Base-by-base conservation (phyloP, 2,888 invertebrate species). In the Tenthredo mesomela region DNA sequence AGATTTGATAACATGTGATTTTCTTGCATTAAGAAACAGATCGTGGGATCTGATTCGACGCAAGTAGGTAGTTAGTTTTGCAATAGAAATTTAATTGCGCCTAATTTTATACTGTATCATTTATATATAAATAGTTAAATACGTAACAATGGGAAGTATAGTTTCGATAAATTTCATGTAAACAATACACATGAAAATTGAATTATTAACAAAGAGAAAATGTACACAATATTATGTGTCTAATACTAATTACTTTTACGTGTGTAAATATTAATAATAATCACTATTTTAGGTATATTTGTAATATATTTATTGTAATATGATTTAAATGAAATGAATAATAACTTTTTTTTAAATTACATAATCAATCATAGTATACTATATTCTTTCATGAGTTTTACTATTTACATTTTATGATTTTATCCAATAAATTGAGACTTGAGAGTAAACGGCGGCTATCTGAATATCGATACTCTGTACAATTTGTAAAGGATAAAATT, bases 281-380 rank as follows among this genome's bases (percentile, higher is more conserved):
- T 70, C 37, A 70, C 37, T 37, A 70, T n/a, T 7, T 3, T 61
- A n/a, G 2, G 61, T 7, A 54, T 25, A 25, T 61, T 61, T 25
- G 61, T 61, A 61, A 61, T 61, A 61, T 70, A 70, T 70, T 70
- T 70, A 70, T 70, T 70, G 5, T 33, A 37, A 70, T 37, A 70
- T 70, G 33, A 37, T 70, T 70, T 15, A 37, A 37, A 37, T 37
- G 85, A 86, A n/a, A 87, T 78, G 50, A 84, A 85, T 84, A 84
- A 67, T 77, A 37, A 58, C 15, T 54, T 70, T 61, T 75, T 75
- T 33, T 73, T 58, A 67, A 73, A 2, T 1, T n/a, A 37, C 7
- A 37, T 58, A 54, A 54, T 54, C n/a, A 85, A 70, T 47, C 70
- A 29, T 2, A 29, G 29, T 61, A 73, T 47, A 29, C 12, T 47